Conservation (phyloP, 2,888 invertebrate genomes). For the Drosophila dives region DNA sequence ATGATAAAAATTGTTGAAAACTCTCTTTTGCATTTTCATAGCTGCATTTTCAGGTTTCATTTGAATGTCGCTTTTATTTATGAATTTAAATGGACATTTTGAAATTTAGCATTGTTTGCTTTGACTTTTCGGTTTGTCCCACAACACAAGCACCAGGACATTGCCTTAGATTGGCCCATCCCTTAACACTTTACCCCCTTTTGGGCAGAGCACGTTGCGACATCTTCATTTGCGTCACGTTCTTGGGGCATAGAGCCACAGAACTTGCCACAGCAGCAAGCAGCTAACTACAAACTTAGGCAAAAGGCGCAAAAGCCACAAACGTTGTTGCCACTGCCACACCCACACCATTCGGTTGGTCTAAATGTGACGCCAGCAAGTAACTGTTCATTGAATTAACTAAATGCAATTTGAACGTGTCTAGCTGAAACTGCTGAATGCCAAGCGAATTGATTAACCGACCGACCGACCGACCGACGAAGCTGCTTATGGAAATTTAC, state of each 20-base stretch:
- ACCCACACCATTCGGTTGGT: not conserved
- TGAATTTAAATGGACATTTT: not conserved
- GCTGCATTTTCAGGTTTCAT: not conserved
- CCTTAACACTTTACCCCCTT: too few relatives aligned
- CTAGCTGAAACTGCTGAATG: slow-evolving; percentile 42
- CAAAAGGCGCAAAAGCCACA: slow-evolving; percentile 13
- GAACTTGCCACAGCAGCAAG: slow-evolving; percentile 34
- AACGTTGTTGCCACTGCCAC: not conserved
- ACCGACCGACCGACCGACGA: slow-evolving; percentile 9
- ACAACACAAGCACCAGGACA: slow-evolving; percentile 1
- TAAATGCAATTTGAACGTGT: slow-evolving; percentile 77
- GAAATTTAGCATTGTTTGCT: slow-evolving; percentile 26
- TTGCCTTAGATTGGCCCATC: not conserved
- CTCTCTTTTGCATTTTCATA: not conserved
- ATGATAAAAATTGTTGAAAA: not conserved
- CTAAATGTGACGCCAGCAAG: slow-evolving; percentile 12
- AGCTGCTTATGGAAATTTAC: slow-evolving; percentile 43
- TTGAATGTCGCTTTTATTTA: not conserved
- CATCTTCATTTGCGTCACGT: slow-evolving; percentile 64
- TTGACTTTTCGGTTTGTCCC: slow-evolving; percentile 32
- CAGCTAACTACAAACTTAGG: slow-evolving; percentile 42
- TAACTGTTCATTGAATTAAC: slow-evolving; percentile 68
- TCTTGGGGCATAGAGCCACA: slow-evolving; percentile 34
- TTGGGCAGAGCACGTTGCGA: slow-evolving; percentile 44
- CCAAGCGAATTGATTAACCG: slow-evolving; percentile 58